A percentile compares a stretch with the other conserved stretches of the same genome.
These are phyloP conservation scores for Diglossa brunneiventris DNA, from an alignment of 2,113 vertebrate species.

Conservation along the genomic window DNA sequence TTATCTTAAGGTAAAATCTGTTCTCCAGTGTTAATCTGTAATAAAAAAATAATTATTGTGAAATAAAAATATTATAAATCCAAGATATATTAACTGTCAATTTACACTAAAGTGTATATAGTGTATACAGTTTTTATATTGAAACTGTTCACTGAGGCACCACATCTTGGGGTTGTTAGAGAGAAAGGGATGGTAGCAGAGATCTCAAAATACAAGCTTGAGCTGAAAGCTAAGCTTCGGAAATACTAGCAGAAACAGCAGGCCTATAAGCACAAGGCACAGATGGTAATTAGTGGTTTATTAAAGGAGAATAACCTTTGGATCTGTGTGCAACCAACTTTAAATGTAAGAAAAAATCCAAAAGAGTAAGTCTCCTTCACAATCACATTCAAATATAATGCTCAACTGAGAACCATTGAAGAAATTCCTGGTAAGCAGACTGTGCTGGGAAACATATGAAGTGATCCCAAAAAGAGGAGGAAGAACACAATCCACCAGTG, in stretches of 20 bases:
- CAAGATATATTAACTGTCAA: neutral
- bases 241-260: neutral
- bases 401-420: neutral
- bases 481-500: accelerated
- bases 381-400: neutral
- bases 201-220: neutral
- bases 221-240: neutral
- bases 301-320: neutral
- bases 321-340: neutral
- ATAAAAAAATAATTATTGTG: neutral
- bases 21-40: neutral
- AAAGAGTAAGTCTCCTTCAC: neutral
- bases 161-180: neutral
- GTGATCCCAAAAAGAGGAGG: neutral
- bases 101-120: too few relatives aligned
- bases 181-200: neutral
- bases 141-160: neutral
- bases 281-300: neutral
- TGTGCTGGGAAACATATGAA: neutral
- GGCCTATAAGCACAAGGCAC: neutral
- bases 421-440: neutral
- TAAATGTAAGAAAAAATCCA: neutral
- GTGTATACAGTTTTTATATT: too few relatives aligned
- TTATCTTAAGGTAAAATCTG: neutral
- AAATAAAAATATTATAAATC: neutral